These are phyloP conservation scores for Lysandra bellargus DNA, from an alignment of 2,888 invertebrate genomes.

Conservation along the genomic window DNA sequence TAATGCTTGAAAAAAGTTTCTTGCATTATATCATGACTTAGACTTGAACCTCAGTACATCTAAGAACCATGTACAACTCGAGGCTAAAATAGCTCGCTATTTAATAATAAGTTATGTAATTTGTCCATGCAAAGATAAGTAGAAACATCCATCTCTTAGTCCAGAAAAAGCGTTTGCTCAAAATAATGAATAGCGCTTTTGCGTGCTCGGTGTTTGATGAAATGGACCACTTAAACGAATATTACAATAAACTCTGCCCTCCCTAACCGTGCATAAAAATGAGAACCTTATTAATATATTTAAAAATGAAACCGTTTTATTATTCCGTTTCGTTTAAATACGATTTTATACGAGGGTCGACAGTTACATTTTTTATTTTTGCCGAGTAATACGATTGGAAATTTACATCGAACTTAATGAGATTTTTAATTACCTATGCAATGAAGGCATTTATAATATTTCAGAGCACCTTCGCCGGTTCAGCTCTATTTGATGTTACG, in stretches of 20 bases:
- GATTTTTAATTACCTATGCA: slow-evolving; percentile 7
- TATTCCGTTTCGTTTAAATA: slow-evolving; percentile 28
- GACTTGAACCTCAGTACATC: background rate
- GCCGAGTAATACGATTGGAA: background rate
- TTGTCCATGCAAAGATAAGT: slow-evolving; percentile 57
- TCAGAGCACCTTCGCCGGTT: background rate
- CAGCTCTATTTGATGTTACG: background rate
- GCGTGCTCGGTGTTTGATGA: slow-evolving; percentile 64
- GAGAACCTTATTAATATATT: slow-evolving; percentile 39
- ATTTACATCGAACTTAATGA: slow-evolving; percentile 7
- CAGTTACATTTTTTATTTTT: background rate
- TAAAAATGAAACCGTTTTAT: slow-evolving; percentile 34
- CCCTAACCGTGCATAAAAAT: slow-evolving; percentile 44
- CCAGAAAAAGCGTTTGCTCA: slow-evolving; percentile 56
- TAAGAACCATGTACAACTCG: background rate
- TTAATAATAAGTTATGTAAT: slow-evolving; percentile 48
- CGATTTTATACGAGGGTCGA: background rate
- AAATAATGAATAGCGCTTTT: slow-evolving; percentile 67
- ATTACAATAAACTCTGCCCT: slow-evolving; percentile 41
- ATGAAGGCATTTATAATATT: background rate
- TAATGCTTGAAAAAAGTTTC: too few species aligned
- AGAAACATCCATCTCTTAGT: slow-evolving; percentile 35
- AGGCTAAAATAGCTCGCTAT: slow-evolving; percentile 45
- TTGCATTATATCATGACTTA: too few species aligned
- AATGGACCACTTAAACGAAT: slow-evolving; percentile 52